Evolutionary conservation across 2,888 invertebrate genomes (phyloP).

Genomic region (Eupeodes latifasciatus): DNA sequence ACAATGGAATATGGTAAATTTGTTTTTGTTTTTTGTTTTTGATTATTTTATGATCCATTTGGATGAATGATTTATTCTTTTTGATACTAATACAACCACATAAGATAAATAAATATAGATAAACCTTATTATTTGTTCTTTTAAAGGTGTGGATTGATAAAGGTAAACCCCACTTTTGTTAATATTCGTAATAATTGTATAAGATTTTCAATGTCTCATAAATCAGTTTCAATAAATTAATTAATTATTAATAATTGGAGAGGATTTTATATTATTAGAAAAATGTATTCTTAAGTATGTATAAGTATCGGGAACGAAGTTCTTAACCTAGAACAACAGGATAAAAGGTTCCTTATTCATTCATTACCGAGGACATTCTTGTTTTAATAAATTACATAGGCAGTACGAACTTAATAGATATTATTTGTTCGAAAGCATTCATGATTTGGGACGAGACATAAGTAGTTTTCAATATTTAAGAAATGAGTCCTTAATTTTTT

Average conservation of each 20-base stretch:
- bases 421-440: no score
- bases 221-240: neutral
- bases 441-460: no score
- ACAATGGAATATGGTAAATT: constrained; percentile 17
- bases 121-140: neutral
- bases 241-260: no score
- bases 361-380: no score
- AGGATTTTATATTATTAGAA: neutral
- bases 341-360: no score
- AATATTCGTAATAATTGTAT: neutral
- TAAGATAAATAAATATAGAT: neutral
- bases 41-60: constrained; percentile 30
- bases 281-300: no score
- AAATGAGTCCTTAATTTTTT: no score
- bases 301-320: no score
- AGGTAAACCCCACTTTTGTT: neutral
- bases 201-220: neutral
- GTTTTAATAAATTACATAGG: no score
- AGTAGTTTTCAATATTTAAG: no score
- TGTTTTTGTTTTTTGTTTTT: constrained; percentile 2
- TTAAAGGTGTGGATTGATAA: neutral
- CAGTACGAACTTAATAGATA: no score
- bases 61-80: constrained; percentile 28
- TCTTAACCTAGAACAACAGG: no score
- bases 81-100: neutral